Conservation (phyloP, 2,888 invertebrate genomes). For the Xanthorhoe spadicearia region DNA sequence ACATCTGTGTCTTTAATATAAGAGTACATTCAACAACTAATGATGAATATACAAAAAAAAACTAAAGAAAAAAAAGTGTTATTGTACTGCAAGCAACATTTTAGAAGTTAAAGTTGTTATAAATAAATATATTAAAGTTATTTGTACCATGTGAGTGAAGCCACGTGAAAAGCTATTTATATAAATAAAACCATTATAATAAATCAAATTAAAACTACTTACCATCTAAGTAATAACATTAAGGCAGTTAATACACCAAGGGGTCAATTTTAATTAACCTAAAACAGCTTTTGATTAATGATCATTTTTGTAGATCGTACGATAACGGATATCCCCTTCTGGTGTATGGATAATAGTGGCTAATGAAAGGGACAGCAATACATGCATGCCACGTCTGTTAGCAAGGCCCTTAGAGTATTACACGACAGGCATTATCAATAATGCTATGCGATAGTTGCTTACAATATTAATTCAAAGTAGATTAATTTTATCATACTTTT, state of each 20-base stretch:
- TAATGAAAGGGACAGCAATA: slow-evolving; percentile 4
- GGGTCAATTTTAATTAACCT: slow-evolving; percentile 12
- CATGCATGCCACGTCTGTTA: not conserved
- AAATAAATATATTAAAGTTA: no score
- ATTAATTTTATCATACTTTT: slow-evolving; percentile 36
- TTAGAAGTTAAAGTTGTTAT: no score
- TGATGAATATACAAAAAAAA: no score
- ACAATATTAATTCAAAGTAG: slow-evolving; percentile 27
- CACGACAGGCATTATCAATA: slow-evolving; percentile 18
- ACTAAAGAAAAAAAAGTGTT: no score
- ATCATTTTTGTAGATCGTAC: slow-evolving; percentile 22
- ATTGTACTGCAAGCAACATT: no score
- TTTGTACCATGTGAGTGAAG: no score
- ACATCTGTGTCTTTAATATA: no score
- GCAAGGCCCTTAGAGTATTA: slow-evolving; percentile 18
- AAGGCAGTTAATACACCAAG: not conserved
- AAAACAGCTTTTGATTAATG: slow-evolving; percentile 22
- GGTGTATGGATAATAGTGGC: not conserved
- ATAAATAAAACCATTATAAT: not conserved
- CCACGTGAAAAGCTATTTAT: no score
- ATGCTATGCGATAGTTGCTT: slow-evolving; percentile 13
- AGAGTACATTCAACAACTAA: no score
- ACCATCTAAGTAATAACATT: slow-evolving; percentile 9
- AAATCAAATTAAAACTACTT: not conserved
- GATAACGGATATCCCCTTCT: slow-evolving; percentile 6